phyloP scores from a whole-genome alignment of 2,797 vertebrate genomes.

The Champsocephalus gunnari region DNA sequence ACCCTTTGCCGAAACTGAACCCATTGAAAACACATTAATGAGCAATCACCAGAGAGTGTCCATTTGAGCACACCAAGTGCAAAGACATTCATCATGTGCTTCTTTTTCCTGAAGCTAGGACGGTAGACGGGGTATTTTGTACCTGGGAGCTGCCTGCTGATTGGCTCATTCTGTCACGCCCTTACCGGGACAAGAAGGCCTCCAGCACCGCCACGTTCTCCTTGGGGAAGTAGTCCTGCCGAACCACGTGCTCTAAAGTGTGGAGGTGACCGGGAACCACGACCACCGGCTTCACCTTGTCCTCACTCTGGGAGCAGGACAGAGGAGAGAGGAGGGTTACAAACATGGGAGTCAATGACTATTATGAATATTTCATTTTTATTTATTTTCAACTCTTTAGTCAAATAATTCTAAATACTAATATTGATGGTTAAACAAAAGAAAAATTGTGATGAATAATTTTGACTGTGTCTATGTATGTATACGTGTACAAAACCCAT shows the following conservation, averaged over 20 bases:
- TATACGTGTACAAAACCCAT: no score
- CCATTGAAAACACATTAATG: constrained; percentile 3
- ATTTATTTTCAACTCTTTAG: no score
- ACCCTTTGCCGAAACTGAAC: background rate
- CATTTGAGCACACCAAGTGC: constrained; percentile 10
- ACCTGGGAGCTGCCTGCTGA: constrained; percentile 68
- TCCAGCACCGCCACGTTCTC: constrained; percentile 88
- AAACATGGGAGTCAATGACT: no score
- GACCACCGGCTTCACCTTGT: constrained; percentile 90
- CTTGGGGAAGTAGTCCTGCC: constrained; percentile 95
- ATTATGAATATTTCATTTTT: no score
- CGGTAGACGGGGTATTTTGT: constrained; percentile 41
- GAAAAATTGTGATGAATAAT: no score
- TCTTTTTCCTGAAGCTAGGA: constrained; percentile 20
- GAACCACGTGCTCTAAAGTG: constrained; percentile 91
- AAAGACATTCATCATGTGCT: constrained; percentile 18
- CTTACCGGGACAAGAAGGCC: constrained; percentile 93
- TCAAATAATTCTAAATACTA: no score
- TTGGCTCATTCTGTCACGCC: constrained; percentile 73
- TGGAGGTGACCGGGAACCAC: constrained; percentile 93
- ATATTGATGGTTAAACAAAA: no score
- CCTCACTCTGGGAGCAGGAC: constrained; percentile 88
- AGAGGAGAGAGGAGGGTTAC: background rate
- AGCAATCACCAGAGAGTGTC: constrained; percentile 21
- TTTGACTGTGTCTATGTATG: no score